These are phyloP conservation scores for Sarcophaga variegata DNA, from an alignment of 2,888 invertebrate species.

Conservation along the genomic window DNA sequence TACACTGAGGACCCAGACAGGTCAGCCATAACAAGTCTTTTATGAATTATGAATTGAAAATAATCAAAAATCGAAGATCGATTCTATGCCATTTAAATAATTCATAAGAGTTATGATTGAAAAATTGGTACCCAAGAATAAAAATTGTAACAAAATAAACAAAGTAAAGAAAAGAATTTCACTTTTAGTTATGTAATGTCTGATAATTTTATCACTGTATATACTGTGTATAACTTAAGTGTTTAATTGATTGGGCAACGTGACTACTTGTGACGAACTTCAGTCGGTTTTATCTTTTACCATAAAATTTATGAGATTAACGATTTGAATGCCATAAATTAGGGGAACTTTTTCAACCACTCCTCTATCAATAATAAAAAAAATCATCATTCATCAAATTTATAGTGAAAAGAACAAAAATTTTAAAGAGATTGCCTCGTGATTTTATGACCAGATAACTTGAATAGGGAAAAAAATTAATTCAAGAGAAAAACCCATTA, in stretches of 20 bases:
- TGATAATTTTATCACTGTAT: not conserved
- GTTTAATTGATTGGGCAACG: not conserved
- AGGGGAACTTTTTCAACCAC: not conserved
- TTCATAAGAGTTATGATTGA: too few relatives aligned
- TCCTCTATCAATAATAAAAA: constrained; percentile 1
- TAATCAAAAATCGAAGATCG: too few relatives aligned
- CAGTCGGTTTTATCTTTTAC: not conserved
- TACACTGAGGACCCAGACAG: too few relatives aligned
- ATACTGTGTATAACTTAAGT: not conserved
- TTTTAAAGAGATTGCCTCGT: constrained; percentile 23
- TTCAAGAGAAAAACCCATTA: constrained; percentile 3
- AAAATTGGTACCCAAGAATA: not conserved
- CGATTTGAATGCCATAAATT: not conserved
- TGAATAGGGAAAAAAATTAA: constrained; percentile 6
- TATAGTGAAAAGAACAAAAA: not conserved
- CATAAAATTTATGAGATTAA: not conserved
- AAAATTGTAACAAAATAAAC: not conserved
- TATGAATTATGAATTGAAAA: too few relatives aligned
- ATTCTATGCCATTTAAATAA: too few relatives aligned
- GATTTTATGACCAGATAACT: constrained; percentile 42
- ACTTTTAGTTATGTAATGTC: too few relatives aligned
- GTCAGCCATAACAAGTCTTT: too few relatives aligned
- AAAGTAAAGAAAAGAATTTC: not conserved
- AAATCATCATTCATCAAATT: not conserved
- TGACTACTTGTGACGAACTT: not conserved